phyloP scores from a whole-genome alignment of 2,113 vertebrate species.

The Gopherus evgoodei region DNA sequence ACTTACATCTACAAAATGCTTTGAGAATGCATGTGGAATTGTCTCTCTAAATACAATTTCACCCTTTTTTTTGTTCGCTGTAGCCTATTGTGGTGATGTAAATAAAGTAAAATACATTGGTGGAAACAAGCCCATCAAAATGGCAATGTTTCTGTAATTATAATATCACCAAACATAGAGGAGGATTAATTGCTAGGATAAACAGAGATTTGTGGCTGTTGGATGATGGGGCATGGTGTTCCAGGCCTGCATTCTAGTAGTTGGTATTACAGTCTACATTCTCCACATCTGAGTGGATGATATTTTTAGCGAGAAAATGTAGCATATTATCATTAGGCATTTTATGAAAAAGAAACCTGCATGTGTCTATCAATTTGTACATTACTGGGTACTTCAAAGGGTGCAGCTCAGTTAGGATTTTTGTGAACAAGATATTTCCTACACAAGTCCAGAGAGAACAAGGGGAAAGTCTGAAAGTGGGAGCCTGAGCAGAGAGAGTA shows the following conservation, averaged over 20 bases:
- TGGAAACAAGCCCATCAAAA: constrained; percentile 60
- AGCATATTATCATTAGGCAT: constrained; percentile 33
- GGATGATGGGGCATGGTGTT: constrained; percentile 54
- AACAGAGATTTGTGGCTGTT: constrained; percentile 65
- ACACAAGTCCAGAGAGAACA: constrained; percentile 35
- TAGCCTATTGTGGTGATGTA: constrained; percentile 52
- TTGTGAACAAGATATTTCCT: constrained; percentile 23
- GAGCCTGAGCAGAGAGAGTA: neutral
- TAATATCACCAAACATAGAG: constrained; percentile 52
- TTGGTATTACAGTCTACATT: constrained; percentile 49
- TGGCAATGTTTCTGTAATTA: constrained; percentile 56
- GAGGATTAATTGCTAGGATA: constrained; percentile 70
- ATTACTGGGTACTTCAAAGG: constrained; percentile 3
- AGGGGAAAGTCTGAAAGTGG: constrained; percentile 62
- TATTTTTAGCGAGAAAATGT: constrained; percentile 36
- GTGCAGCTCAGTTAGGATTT: constrained; percentile 33
- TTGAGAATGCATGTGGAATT: constrained; percentile 53
- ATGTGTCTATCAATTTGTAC: constrained; percentile 37
- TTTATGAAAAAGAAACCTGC: constrained; percentile 20
- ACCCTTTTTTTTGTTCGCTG: constrained; percentile 46
- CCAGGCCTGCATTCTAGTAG: constrained; percentile 48
- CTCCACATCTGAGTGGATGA: constrained; percentile 46
- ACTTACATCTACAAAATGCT: constrained; percentile 53
- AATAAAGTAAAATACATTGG: constrained; percentile 53
- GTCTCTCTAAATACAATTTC: constrained; percentile 70